Evolutionary conservation across 2,888 invertebrate genomes (phyloP).

Genomic region (Plagiodera versicolora): DNA sequence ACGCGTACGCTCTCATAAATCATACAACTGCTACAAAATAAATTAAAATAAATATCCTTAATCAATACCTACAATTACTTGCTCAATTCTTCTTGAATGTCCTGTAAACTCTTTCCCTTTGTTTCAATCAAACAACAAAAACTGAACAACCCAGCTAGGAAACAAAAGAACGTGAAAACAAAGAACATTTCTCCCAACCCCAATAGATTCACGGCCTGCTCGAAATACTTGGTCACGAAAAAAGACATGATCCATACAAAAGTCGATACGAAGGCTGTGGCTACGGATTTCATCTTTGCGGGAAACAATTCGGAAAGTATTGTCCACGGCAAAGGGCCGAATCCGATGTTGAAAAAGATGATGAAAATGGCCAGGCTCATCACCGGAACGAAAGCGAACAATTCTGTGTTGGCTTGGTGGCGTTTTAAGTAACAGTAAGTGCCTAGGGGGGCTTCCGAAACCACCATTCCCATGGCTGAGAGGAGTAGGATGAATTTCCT

Average conservation of each 20-base stretch:
- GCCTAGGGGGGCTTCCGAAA: conserved; percentile 23
- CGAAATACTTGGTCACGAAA: conserved; percentile 73
- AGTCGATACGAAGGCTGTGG: conserved; percentile 75
- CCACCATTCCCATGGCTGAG: conserved; percentile 24
- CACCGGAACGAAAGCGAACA: conserved; percentile 67
- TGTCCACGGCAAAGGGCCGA: conserved; percentile 82
- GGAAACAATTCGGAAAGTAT: conserved; percentile 83
- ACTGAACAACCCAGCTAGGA: conserved; percentile 70
- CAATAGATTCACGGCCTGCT: conserved; percentile 59
- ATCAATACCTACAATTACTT: not conserved
- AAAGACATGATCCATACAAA: conserved; percentile 78
- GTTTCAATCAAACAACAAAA: conserved; percentile 52
- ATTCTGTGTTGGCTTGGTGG: conserved; percentile 9
- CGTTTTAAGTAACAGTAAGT: conserved; percentile 20
- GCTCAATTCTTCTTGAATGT: conserved; percentile 26
- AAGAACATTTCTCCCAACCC: conserved; percentile 72
- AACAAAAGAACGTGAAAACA: conserved; percentile 68
- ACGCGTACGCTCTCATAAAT: too few relatives aligned
- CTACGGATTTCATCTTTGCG: conserved; percentile 74
- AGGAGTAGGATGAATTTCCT: conserved; percentile 22
- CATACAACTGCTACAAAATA: not conserved
- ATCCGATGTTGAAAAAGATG: conserved; percentile 72
- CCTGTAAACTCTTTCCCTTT: conserved; percentile 28
- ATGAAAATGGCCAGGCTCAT: conserved; percentile 74
- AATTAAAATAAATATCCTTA: conserved; percentile 1